Evolutionary conservation across 2,113 vertebrate species (phyloP), one percentile per base, ranked within the genome.

Genomic region (Cephalopholis sonnerati): DNA sequence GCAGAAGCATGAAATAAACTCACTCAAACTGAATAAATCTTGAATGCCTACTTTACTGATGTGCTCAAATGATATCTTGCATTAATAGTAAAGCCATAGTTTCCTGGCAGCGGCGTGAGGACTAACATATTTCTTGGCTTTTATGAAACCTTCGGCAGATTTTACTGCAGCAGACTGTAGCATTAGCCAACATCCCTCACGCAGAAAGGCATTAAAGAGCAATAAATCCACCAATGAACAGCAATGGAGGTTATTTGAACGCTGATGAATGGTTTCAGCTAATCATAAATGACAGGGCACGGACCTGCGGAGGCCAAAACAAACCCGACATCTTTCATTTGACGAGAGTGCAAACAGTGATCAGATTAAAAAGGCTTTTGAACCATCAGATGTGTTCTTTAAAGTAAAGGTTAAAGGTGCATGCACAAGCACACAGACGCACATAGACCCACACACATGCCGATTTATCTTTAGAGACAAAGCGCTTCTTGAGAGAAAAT

Each of bases 231-330:
- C n/a, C 17, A 16, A 58, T 25, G 79, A 74, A 51, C 55, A 57
- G 67, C 68, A 51, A 53, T 11, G 18, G 80, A 65, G 85, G 74
- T 54, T 70, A 75, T 81, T 73, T 79, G n/a, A 70, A 69, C 65
- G 12, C 7, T 85, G 81, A 91, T 90, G 79, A 83, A 86, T 32
- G 80, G 80, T 64, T 66, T 0, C 9, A 46, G 80, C 63, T 78
- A n/a, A 88, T 91, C 20, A 51, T 12, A 83, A 81, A 77, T 72
- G 89, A 92, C 84, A 81, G 76, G 46, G 69, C 74, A 17, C 3
- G 2, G 79, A 77, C 39, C 59, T 50, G 44, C 25, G 22, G 36
- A 27, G 80, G 79, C 83, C 76, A 83, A 85, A 86, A 80, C 58
- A 90, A 86, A 84, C 85, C 68, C 46, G 1, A 1, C 3, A 22